Evolutionary conservation across 2,888 invertebrate species (phyloP).

Genomic region (Patella caerulea): DNA sequence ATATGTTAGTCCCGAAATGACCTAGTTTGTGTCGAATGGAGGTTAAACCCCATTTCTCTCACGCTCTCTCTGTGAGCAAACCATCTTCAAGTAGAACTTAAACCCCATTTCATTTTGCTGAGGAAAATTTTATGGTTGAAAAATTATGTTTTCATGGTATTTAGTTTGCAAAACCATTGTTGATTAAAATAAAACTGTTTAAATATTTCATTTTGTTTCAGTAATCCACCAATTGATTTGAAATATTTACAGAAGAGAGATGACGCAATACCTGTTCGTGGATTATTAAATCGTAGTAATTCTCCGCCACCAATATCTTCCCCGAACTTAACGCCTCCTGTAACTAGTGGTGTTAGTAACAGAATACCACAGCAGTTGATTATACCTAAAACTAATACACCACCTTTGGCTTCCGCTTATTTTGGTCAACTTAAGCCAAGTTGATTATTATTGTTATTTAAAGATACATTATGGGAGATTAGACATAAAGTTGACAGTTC

Average conservation of each 20-base stretch:
- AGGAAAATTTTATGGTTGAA: neutral
- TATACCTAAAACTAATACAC: constrained; percentile 51
- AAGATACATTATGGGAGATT: too few relatives aligned
- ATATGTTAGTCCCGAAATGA: too few relatives aligned
- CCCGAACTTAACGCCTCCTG: neutral
- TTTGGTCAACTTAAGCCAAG: constrained; percentile 52
- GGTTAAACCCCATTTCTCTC: too few relatives aligned
- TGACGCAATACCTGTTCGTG: constrained; percentile 58
- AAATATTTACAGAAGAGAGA: constrained; percentile 63
- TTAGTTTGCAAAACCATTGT: neutral
- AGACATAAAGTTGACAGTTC: too few relatives aligned
- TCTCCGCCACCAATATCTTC: constrained; percentile 47
- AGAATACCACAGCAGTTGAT: constrained; percentile 49
- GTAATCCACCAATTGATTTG: constrained; percentile 64
- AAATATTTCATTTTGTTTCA: constrained; percentile 39
- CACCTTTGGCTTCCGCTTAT: constrained; percentile 63
- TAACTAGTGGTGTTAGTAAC: neutral
- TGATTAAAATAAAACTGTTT: neutral
- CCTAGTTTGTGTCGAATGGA: too few relatives aligned
- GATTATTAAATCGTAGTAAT: constrained; percentile 39
- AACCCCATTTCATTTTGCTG: neutral
- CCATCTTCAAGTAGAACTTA: too few relatives aligned
- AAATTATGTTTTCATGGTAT: constrained; percentile 8
- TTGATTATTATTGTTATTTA: neutral
- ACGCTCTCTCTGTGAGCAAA: too few relatives aligned